Evolutionary conservation across 2,113 vertebrate species (phyloP).

Genomic region (Corydoras maculifer): DNA sequence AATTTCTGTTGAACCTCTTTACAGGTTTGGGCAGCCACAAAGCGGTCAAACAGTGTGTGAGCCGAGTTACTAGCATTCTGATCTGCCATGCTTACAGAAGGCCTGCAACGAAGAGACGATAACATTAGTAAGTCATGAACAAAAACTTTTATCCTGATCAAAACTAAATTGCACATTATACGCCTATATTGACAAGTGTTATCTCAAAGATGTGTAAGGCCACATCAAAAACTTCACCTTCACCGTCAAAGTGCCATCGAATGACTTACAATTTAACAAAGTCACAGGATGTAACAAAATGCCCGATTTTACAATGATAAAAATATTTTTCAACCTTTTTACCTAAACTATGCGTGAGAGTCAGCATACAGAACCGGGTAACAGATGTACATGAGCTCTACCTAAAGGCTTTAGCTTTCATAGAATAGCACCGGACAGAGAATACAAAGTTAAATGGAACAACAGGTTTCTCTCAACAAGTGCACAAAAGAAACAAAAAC

Average conservation of each 20-base stretch:
- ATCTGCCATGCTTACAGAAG: slow-evolving; percentile 48
- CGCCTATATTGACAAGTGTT: too few relatives aligned
- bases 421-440: neutral
- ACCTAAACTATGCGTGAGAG: too few relatives aligned
- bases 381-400: neutral
- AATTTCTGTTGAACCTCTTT: slow-evolving; percentile 75
- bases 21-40: slow-evolving; percentile 71
- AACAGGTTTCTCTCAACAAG: neutral
- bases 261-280: too few relatives aligned
- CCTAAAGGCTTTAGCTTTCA: slow-evolving; percentile 4
- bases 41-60: slow-evolving; percentile 75
- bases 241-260: too few relatives aligned
- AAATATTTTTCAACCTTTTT: too few relatives aligned
- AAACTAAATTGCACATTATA: too few relatives aligned
- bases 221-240: too few relatives aligned
- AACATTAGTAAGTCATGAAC: neutral
- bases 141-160: too few relatives aligned
- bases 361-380: slow-evolving; percentile 30
- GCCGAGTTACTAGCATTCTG: slow-evolving; percentile 54
- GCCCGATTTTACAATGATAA: too few relatives aligned
- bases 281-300: too few relatives aligned
- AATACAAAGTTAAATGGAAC: neutral
- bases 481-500: slow-evolving; percentile 1
- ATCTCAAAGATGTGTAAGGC: too few relatives aligned
- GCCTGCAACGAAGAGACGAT: slow-evolving; percentile 5